A percentile compares a stretch with the other conserved stretches of the same genome.
phyloP scores from a whole-genome alignment of 2,888 invertebrate species.

The Arctia plantaginis region DNA sequence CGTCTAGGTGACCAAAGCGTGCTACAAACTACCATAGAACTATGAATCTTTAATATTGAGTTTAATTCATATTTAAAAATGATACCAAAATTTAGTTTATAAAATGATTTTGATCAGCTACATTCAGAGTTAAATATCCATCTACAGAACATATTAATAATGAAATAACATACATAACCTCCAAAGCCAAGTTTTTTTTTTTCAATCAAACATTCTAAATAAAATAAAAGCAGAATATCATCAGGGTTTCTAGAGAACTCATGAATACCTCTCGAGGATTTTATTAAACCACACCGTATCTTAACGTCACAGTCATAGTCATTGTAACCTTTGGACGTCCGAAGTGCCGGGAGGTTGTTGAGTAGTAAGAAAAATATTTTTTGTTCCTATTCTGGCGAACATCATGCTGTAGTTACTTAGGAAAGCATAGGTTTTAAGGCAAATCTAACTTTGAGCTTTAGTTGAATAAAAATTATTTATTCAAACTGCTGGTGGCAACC shows the following conservation, averaged over 20 bases:
- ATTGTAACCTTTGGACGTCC: too few species aligned
- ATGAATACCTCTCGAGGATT: too few species aligned
- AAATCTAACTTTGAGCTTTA: too few species aligned
- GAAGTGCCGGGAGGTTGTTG: too few species aligned
- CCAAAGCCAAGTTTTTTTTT: too few species aligned
- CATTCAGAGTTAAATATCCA: background rate
- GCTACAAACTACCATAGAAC: constrained; percentile 63
- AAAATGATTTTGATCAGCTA: background rate
- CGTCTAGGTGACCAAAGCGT: constrained; percentile 68
- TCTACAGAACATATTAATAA: background rate
- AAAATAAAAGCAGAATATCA: too few species aligned
- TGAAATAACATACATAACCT: background rate
- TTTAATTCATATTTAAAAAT: background rate
- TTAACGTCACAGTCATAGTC: too few species aligned
- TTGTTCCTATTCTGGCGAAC: background rate
- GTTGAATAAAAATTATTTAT: too few species aligned
- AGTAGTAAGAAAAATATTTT: background rate
- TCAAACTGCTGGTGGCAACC: too few species aligned
- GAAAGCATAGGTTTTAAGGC: background rate
- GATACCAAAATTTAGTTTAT: background rate
- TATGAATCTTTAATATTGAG: constrained; percentile 46
- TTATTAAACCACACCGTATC: too few species aligned
- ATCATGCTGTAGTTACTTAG: background rate
- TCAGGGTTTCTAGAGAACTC: too few species aligned
- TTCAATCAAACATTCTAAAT: too few species aligned